Conservation (phyloP, 2,888 invertebrate species). For the Tinea semifulvella region DNA sequence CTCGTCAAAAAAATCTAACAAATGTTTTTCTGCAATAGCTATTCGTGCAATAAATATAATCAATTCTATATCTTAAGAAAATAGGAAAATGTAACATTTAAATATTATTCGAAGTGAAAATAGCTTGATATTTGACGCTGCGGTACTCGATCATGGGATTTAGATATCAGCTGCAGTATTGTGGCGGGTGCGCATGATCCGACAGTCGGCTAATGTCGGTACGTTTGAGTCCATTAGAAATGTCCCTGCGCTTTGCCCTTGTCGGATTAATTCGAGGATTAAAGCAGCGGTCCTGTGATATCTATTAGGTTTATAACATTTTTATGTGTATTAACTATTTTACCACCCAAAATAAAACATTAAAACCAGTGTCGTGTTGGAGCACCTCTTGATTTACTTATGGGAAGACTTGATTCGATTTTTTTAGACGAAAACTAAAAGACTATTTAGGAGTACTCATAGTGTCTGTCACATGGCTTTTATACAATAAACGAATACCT, state of each 20-base stretch:
- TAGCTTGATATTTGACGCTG: slow-evolving; percentile 24
- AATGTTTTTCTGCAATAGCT: too few species aligned
- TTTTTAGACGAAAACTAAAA: too few species aligned
- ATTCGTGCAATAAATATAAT: too few species aligned
- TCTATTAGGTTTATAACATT: slow-evolving; percentile 13
- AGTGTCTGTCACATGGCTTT: too few species aligned
- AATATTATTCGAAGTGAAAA: neutral
- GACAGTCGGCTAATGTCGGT: slow-evolving; percentile 51
- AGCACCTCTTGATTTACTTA: slow-evolving; percentile 3
- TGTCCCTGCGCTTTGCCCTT: slow-evolving; percentile 24
- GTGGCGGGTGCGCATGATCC: slow-evolving; percentile 31
- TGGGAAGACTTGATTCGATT: neutral
- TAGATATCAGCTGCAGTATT: slow-evolving; percentile 34
- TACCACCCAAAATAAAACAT: slow-evolving; percentile 8
- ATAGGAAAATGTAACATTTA: too few species aligned
- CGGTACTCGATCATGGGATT: slow-evolving; percentile 25
- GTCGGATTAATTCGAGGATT: slow-evolving; percentile 31
- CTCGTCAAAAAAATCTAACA: too few species aligned
- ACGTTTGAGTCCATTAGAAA: slow-evolving; percentile 43
- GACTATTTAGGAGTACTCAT: too few species aligned
- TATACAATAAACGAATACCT: too few species aligned
- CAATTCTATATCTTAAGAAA: too few species aligned
- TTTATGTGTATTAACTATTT: slow-evolving; percentile 11
- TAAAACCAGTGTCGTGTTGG: neutral
- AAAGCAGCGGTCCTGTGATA: slow-evolving; percentile 8